These are phyloP conservation scores for Pseudococcus longispinus DNA, from an alignment of 2,888 invertebrate genomes.

Conservation along the genomic window DNA sequence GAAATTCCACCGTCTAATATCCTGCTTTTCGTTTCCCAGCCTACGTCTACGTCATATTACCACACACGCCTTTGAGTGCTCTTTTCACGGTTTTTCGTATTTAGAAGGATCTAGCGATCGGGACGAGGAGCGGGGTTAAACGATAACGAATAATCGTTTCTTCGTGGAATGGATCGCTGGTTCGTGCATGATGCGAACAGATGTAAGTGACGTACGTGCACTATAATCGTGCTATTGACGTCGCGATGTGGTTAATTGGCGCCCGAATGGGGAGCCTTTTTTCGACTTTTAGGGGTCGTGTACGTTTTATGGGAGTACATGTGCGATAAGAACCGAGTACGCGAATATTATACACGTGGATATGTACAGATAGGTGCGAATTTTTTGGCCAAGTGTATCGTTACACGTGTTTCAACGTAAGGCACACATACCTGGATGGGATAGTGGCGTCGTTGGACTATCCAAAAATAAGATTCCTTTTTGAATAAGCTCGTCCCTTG, in stretches of 20 bases:
- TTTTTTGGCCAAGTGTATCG: not conserved
- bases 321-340: not conserved
- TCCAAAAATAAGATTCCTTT: conserved; percentile 93
- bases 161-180: not conserved
- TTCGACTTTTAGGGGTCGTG: not conserved
- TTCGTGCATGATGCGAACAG: not conserved
- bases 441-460: conserved; percentile 82
- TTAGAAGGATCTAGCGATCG: not conserved
- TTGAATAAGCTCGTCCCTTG: conserved; percentile 95
- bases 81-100: not conserved
- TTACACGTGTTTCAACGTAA: not conserved
- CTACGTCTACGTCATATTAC: not conserved
- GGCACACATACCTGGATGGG: conserved; percentile 67
- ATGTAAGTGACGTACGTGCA: no score
- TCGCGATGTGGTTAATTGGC: not conserved
- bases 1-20: not conserved
- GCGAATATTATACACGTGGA: not conserved
- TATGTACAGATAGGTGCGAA: not conserved
- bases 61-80: conserved; percentile 3
- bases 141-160: conserved; percentile 15
- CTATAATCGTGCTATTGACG: not conserved
- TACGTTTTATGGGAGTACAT: not conserved
- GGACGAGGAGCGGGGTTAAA: not conserved
- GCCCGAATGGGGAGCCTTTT: not conserved
- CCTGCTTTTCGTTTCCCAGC: not conserved